Evolutionary conservation across 1,140 invertebrate genomes (phyloP).

Genomic region (Aricia agestis): DNA sequence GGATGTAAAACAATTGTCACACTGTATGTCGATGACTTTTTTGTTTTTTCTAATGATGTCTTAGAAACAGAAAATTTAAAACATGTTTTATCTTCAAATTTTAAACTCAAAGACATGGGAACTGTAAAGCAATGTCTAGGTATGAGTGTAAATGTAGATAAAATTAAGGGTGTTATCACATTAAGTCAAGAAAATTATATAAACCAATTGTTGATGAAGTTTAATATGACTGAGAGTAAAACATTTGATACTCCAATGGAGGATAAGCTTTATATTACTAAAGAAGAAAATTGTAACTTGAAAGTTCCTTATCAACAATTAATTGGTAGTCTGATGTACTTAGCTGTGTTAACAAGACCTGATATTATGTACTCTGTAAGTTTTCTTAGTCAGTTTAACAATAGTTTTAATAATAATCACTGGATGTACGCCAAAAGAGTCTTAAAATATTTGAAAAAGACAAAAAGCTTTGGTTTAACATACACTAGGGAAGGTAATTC

Average conservation of each 20-base stretch:
- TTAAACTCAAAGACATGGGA: constrained; percentile 13
- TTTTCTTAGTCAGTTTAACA: constrained; percentile 13
- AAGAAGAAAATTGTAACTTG: constrained; percentile 4
- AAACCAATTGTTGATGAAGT: constrained; percentile 8
- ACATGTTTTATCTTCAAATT: background rate
- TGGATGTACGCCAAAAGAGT: too few species aligned
- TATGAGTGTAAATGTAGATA: constrained; percentile 8
- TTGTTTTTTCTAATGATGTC: constrained; percentile 14
- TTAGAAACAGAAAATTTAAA: constrained; percentile 8
- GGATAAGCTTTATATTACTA: constrained; percentile 5
- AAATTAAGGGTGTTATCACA: background rate
- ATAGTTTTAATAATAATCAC: too few species aligned
- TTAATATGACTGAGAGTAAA: constrained; percentile 15
- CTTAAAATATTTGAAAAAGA: too few species aligned
- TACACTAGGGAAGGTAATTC: background rate
- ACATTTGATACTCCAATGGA: constrained; percentile 9
- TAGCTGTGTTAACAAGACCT: background rate
- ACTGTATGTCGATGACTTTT: constrained; percentile 17
- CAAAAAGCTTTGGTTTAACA: background rate
- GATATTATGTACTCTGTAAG: constrained; percentile 5
- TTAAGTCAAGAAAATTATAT: constrained; percentile 15
- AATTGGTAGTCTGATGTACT: constrained; percentile 11
- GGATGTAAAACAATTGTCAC: constrained; percentile 7
- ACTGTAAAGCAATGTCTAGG: constrained; percentile 12
- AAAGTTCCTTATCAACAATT: constrained; percentile 17